Conservation (phyloP, 2,113 vertebrate species). For the Miniopterus natalensis region DNA sequence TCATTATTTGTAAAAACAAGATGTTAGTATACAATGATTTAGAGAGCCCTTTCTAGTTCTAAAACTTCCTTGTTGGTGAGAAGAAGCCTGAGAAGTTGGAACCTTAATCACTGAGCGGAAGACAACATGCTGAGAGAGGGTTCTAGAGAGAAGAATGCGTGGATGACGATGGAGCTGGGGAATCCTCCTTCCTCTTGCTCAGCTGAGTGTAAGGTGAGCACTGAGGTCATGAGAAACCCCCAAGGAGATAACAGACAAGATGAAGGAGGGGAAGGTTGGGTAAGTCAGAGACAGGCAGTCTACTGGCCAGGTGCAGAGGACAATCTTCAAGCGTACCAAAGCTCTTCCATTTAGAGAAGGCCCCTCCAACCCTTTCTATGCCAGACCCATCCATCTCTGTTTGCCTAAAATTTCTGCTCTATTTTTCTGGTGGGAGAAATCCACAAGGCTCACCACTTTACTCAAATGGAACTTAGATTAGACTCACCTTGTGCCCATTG, state of each 20-base stretch:
- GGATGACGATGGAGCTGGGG: background rate
- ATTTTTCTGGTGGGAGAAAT: background rate
- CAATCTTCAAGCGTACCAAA: background rate
- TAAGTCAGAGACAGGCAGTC: background rate
- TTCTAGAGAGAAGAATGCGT: constrained; percentile 26
- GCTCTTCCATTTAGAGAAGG: background rate
- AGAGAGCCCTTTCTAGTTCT: constrained; percentile 49
- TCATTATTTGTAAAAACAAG: constrained; percentile 57
- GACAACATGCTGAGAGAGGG: background rate
- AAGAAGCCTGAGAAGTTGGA: constrained; percentile 20
- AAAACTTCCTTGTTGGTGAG: constrained; percentile 33
- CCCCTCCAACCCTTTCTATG: background rate
- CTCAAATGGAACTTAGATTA: constrained; percentile 15
- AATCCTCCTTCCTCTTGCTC: background rate
- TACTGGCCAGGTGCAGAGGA: background rate
- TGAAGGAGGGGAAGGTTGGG: background rate
- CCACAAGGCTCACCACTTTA: background rate
- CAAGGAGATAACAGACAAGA: background rate
- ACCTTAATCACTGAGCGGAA: constrained; percentile 33
- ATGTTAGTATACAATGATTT: background rate
- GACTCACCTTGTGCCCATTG: background rate
- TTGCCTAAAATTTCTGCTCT: background rate
- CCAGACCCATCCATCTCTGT: background rate
- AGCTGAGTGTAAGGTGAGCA: constrained; percentile 9
- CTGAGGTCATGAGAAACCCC: background rate